Evolutionary conservation across 2,113 vertebrate species (phyloP).

Genomic region (Echinops telfairi): DNA sequence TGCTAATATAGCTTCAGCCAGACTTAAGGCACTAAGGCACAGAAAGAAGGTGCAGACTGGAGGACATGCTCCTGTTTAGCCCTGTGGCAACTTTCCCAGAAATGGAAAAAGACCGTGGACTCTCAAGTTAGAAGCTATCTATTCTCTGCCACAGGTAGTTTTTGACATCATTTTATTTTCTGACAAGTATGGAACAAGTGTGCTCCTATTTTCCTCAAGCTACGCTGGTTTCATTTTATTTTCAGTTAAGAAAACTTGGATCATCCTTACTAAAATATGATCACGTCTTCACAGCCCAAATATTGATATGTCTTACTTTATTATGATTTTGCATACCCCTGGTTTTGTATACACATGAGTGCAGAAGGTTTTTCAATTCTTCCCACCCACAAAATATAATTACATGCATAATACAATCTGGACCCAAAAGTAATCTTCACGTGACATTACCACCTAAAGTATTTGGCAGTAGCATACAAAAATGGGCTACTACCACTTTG

Average conservation of each 20-base stretch:
- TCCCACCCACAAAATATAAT: slow-evolving; percentile 1
- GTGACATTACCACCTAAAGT: neutral
- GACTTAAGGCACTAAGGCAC: neutral
- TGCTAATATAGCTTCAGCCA: neutral
- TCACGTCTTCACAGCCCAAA: neutral
- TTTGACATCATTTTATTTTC: slow-evolving; percentile 21
- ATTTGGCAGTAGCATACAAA: neutral
- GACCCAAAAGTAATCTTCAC: slow-evolving; percentile 7
- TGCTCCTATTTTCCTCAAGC: neutral
- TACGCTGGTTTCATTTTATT: slow-evolving; percentile 4
- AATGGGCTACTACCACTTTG: neutral
- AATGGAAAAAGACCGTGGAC: neutral
- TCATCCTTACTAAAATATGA: neutral
- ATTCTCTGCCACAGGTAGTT: neutral
- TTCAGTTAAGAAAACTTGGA: neutral
- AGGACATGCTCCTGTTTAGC: neutral
- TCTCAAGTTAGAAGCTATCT: neutral
- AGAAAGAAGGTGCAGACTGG: neutral
- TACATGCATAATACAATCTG: neutral
- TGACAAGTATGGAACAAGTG: neutral
- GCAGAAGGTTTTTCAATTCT: neutral
- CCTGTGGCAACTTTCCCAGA: neutral
- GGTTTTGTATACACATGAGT: neutral
- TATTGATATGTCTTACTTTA: neutral
- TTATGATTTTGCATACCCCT: neutral